These are phyloP conservation scores for Rhagium mordax DNA, from an alignment of 2,888 invertebrate genomes.

Conservation along the genomic window DNA sequence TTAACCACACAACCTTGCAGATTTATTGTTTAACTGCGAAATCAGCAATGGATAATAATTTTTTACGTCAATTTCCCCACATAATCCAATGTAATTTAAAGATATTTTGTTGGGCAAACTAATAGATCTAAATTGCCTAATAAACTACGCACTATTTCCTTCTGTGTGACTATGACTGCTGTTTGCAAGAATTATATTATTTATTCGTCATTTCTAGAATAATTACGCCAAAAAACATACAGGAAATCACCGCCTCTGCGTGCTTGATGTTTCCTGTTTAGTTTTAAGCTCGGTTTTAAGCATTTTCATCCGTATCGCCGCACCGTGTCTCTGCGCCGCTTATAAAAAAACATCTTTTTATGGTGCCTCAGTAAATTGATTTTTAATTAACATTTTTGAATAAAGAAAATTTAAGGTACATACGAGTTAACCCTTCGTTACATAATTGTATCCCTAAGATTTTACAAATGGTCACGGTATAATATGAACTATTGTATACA, in stretches of 20 bases:
- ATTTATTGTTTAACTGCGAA: neutral
- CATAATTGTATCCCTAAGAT: no score
- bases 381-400: neutral
- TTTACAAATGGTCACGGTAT: no score
- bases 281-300: neutral
- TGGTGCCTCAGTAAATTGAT: neutral
- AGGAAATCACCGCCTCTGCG: neutral
- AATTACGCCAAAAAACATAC: neutral
- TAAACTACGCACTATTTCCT: neutral
- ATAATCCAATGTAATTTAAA: neutral
- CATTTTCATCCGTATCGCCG: neutral
- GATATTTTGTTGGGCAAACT: neutral
- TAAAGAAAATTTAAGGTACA: no score
- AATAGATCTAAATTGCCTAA: constrained; percentile 3
- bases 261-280: neutral
- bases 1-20: neutral
- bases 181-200: neutral
- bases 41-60: neutral
- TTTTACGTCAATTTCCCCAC: neutral
- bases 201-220: neutral
- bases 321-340: no score
- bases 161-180: neutral
- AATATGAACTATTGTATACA: no score
- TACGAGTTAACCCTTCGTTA: no score
- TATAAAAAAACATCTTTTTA: no score